A percentile compares a stretch with the other conserved stretches of the same genome.
These are phyloP conservation scores for Galagoides demidoff DNA, from an alignment of 2,797 vertebrate species.

Conservation along the genomic window DNA sequence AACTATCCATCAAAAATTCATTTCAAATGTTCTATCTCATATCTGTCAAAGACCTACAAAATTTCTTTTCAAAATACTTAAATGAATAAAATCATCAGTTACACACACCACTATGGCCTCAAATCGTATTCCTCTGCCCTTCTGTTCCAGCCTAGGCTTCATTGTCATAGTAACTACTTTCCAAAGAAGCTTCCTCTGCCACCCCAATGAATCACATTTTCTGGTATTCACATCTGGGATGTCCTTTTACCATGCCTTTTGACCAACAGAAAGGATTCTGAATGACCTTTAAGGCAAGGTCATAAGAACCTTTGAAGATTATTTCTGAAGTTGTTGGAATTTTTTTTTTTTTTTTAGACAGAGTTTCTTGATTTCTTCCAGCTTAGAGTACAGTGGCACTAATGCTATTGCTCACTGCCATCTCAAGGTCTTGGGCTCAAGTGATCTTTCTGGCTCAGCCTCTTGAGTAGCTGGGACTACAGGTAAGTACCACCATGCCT, in stretches of 20 bases:
- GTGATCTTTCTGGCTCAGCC: background rate
- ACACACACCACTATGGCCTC: background rate
- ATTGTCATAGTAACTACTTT: background rate
- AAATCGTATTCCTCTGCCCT: background rate
- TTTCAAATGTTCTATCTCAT: background rate
- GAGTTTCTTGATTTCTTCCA: background rate
- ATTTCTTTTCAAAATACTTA: background rate
- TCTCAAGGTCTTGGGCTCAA: background rate
- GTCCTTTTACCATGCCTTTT: background rate
- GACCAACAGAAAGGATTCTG: background rate
- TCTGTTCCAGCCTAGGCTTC: background rate
- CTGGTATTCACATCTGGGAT: background rate
- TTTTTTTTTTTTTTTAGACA: no score
- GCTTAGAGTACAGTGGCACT: background rate
- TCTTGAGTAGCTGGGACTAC: background rate
- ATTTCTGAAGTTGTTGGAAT: background rate
- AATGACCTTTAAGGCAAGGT: background rate
- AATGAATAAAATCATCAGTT: background rate
- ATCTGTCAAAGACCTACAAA: background rate
- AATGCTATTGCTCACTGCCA: background rate
- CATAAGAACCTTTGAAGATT: background rate
- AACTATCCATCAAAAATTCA: background rate
- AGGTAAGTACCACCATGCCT: background rate
- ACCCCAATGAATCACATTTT: background rate
- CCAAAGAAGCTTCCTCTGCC: background rate